Evolutionary conservation across 2,888 invertebrate genomes (phyloP).

Genomic region (Mamestra brassicae): DNA sequence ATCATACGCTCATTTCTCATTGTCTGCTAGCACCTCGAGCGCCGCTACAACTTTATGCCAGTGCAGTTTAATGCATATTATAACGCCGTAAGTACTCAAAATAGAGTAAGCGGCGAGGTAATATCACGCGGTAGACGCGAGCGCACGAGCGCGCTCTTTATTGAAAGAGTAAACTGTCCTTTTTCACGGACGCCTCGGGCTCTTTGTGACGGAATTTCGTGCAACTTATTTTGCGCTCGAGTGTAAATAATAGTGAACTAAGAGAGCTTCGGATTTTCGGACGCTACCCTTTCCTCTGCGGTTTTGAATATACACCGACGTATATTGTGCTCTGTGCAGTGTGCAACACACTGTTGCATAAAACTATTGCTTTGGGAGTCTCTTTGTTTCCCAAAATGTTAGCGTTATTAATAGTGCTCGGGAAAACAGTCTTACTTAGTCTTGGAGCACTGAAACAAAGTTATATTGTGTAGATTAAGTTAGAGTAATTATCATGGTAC

Average conservation of each 20-base stretch:
- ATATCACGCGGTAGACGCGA: slow-evolving; percentile 81
- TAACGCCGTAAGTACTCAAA: slow-evolving; percentile 88
- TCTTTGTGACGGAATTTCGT: slow-evolving; percentile 85
- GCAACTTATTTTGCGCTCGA: slow-evolving; percentile 85
- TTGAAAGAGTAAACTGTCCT: slow-evolving; percentile 90
- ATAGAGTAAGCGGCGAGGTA: slow-evolving; percentile 84
- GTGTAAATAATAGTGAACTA: slow-evolving; percentile 86
- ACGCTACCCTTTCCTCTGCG: slow-evolving; percentile 76
- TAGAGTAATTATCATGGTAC: slow-evolving; percentile 86
- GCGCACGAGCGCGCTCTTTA: slow-evolving; percentile 83
- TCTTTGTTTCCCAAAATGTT: slow-evolving; percentile 70
- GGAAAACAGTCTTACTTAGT: slow-evolving; percentile 68
- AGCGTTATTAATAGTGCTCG: slow-evolving; percentile 63
- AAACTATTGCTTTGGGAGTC: slow-evolving; percentile 76
- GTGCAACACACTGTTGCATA: slow-evolving; percentile 70
- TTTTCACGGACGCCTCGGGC: slow-evolving; percentile 86
- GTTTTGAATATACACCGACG: slow-evolving; percentile 77
- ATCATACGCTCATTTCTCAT: slow-evolving; percentile 89
- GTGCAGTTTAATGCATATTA: slow-evolving; percentile 90
- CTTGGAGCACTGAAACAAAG: slow-evolving; percentile 75
- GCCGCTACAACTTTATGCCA: slow-evolving; percentile 82
- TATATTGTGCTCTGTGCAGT: slow-evolving; percentile 74
- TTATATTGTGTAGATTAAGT: slow-evolving; percentile 83
- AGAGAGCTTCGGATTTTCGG: slow-evolving; percentile 81
- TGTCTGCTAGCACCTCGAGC: slow-evolving; percentile 83